Conservation (phyloP, 2,113 vertebrate genomes). For the Bufo bufo region DNA sequence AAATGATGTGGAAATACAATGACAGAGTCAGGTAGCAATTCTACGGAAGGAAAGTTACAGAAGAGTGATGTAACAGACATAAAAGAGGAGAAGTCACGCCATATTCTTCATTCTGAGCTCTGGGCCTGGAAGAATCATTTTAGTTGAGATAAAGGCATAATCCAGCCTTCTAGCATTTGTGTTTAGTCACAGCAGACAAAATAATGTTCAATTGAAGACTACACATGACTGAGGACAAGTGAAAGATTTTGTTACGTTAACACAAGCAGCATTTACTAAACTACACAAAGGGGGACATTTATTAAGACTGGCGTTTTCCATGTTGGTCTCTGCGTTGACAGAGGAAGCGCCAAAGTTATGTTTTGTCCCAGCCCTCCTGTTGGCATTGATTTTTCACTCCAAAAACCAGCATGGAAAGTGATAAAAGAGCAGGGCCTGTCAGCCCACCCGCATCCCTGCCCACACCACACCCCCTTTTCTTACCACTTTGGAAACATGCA, state of each 20-base stretch:
- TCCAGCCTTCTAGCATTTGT: not conserved
- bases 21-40: slow-evolving; percentile 27
- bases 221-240: not conserved
- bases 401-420: too few relatives aligned
- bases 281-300: too few relatives aligned
- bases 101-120: not conserved
- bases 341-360: too few relatives aligned
- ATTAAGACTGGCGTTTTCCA: too few relatives aligned
- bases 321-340: too few relatives aligned
- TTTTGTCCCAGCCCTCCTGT: too few relatives aligned
- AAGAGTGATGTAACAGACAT: not conserved
- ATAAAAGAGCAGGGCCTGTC: too few relatives aligned
- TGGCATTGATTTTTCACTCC: too few relatives aligned
- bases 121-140: not conserved
- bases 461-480: too few relatives aligned
- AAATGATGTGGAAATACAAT: slow-evolving; percentile 46
- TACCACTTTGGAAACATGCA: too few relatives aligned
- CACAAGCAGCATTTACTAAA: not conserved
- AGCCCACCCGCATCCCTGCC: too few relatives aligned
- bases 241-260: not conserved
- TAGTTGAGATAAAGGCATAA: not conserved
- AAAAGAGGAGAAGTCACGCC: not conserved
- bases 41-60: not conserved
- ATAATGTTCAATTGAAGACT: not conserved
- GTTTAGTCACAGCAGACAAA: not conserved